Percentiles rank a stretch among this genome's conserved stretches.
phyloP scores from a whole-genome alignment of 2,888 invertebrate genomes.

The Tryphoninae sp. region DNA sequence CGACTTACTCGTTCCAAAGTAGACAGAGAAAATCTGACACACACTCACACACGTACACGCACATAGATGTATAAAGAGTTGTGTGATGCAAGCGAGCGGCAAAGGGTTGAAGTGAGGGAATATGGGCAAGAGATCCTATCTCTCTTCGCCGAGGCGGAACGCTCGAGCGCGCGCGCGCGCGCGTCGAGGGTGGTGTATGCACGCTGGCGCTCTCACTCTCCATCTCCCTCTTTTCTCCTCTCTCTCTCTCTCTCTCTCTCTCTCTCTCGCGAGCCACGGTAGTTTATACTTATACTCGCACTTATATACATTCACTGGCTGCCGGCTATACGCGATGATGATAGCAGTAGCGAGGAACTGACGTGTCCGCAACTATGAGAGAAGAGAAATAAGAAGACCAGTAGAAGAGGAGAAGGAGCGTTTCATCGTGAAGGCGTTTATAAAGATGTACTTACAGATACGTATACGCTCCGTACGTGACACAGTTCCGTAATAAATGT shows the following conservation, averaged over 20 bases:
- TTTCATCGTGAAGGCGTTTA: slow-evolving; percentile 71
- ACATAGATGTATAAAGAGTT: slow-evolving; percentile 12
- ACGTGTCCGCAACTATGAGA: slow-evolving; percentile 68
- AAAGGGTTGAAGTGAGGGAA: slow-evolving; percentile 61
- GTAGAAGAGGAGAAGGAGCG: slow-evolving; percentile 21
- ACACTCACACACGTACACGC: background rate
- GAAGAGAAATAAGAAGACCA: slow-evolving; percentile 30
- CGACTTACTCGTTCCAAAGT: slow-evolving; percentile 27
- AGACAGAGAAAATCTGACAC: slow-evolving; percentile 49
- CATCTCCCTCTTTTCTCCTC: slow-evolving; percentile 19
- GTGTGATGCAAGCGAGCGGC: slow-evolving; percentile 57
- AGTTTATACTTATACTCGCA: slow-evolving; percentile 76
- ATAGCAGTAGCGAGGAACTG: slow-evolving; percentile 72
- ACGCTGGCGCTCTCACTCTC: slow-evolving; percentile 6
- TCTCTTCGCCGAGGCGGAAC: slow-evolving; percentile 72
- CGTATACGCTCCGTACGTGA: slow-evolving; percentile 35
- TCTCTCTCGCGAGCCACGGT: slow-evolving; percentile 60
- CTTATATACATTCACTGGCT: slow-evolving; percentile 65
- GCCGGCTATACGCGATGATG: slow-evolving; percentile 75
- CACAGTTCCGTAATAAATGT: slow-evolving; percentile 36
- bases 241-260: slow-evolving; percentile 14
- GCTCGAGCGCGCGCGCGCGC: slow-evolving; percentile 28
- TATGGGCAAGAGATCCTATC: slow-evolving; percentile 72
- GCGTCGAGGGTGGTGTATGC: slow-evolving; percentile 56
- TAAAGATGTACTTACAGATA: slow-evolving; percentile 73